Base-by-base conservation (phyloP, 2,888 invertebrate genomes). In the Agrilus mali region DNA sequence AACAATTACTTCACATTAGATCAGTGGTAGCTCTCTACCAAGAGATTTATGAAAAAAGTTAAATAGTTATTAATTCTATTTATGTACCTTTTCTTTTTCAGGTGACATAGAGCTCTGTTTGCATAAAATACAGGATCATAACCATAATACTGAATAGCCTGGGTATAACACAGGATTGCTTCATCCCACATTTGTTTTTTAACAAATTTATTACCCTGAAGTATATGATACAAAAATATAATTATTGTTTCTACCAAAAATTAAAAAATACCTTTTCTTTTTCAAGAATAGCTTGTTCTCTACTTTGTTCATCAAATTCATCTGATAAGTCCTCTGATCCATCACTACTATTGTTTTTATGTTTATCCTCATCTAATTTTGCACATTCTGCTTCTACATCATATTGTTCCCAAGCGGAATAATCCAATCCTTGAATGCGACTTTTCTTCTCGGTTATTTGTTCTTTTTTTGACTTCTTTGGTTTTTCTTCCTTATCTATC, bases 61-160 rank as follows among this genome's bases (percentile, higher is more conserved):
- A 38, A n/a, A 31, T 20, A 14, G 27, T 40, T 22, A 34, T 7
- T n/a, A 38, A 45, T 37, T 12, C 8, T 12, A 42, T 3, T 20
- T 20, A 65, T 71, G 63, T 68, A 90, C 87, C 80, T 79, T 50
- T 85, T 77, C 53, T 80, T 74, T 66, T 88, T 92, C 8, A 94
- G 69, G 49, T 83, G 77, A 54, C 94, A 94, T 42, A 93, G 72
- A 2, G 89, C 93, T 53, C 95, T 73, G 64, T 95, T 95, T 0
- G 89, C 87, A 57, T 77, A 89, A 60, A 85, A 86, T 12, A 87
- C 73, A 2, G 92, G 78, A 62, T 89, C 80, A 61, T 78, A 75
- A 7, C 82, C 75, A 55, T 86, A 87, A 44, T 82, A 65, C 46
- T 85, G 80, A 33, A 97, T 92, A 0, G 96, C 96, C 60, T 82